Conservation (phyloP, 2,888 invertebrate genomes). For the Thalpophila matura region DNA sequence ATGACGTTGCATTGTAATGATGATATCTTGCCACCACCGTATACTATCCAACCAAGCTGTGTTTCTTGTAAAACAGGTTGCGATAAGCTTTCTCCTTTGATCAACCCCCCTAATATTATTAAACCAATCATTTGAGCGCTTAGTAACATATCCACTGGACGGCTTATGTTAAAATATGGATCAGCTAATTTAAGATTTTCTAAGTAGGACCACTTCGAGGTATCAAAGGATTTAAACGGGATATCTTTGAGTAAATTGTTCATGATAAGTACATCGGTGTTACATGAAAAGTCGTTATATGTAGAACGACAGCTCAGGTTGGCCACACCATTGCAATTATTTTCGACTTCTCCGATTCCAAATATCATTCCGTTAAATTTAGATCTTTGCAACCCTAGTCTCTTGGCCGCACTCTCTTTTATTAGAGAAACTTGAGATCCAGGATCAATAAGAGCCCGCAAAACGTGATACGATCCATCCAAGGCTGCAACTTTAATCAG, state of each 20-base stretch:
- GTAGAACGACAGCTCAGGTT: conserved; percentile 7
- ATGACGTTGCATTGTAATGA: conserved; percentile 15
- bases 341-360: conserved; percentile 8
- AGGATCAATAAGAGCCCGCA: conserved; percentile 19
- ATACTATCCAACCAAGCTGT: conserved; percentile 17
- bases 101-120: conserved; percentile 3
- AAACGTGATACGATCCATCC: conserved; percentile 7
- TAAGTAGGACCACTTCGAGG: conserved; percentile 13
- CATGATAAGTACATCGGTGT: conserved; percentile 4
- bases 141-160: conserved; percentile 13
- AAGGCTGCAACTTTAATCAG: conserved; percentile 5
- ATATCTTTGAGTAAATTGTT: conserved; percentile 12
- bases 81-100: no score
- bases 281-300: conserved; percentile 6
- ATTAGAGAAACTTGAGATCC: conserved; percentile 20
- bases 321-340: conserved; percentile 4
- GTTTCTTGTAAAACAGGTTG: no score
- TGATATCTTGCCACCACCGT: not conserved
- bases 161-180: conserved; percentile 17
- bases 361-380: conserved; percentile 14
- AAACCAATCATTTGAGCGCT: conserved; percentile 13
- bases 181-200: conserved; percentile 17
- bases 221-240: conserved; percentile 11
- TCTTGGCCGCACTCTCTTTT: conserved; percentile 14
- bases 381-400: conserved; percentile 2